Evolutionary conservation across 2,113 vertebrate species (phyloP).

Genomic region (Typhlomys cinereus): DNA sequence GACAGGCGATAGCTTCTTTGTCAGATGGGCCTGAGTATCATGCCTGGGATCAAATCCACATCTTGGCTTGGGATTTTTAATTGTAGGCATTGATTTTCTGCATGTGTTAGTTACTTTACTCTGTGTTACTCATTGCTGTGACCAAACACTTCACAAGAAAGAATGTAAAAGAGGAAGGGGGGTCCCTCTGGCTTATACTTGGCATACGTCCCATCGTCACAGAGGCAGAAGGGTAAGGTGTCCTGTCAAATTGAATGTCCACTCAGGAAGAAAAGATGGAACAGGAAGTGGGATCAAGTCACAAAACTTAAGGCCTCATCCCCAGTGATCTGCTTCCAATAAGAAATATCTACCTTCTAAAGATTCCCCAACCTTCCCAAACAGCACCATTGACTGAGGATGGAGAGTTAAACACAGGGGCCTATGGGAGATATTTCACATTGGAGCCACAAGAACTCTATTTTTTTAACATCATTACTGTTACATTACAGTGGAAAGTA

Average conservation of each 20-base stretch:
- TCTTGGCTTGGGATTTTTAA: neutral
- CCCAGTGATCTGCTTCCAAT: neutral
- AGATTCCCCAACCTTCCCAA: neutral
- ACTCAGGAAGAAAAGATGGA: neutral
- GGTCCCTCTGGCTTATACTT: neutral
- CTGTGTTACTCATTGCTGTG: neutral
- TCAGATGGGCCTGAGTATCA: neutral
- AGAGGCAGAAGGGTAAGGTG: neutral
- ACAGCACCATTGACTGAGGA: neutral
- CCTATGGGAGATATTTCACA: neutral
- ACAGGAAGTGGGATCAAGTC: neutral
- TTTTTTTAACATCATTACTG: neutral
- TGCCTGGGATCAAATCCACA: neutral
- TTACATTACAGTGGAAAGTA: neutral
- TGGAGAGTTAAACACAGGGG: neutral
- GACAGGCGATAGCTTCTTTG: neutral
- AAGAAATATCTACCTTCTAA: neutral
- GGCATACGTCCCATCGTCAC: neutral
- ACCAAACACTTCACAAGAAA: neutral
- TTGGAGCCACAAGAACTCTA: neutral
- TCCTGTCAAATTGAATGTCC: neutral
- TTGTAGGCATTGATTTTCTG: neutral
- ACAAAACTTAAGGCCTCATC: neutral
- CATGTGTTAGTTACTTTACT: neutral
- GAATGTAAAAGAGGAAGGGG: neutral